Conservation (phyloP, 2,797 vertebrate species). For the Sebastes baramenuke region DNA sequence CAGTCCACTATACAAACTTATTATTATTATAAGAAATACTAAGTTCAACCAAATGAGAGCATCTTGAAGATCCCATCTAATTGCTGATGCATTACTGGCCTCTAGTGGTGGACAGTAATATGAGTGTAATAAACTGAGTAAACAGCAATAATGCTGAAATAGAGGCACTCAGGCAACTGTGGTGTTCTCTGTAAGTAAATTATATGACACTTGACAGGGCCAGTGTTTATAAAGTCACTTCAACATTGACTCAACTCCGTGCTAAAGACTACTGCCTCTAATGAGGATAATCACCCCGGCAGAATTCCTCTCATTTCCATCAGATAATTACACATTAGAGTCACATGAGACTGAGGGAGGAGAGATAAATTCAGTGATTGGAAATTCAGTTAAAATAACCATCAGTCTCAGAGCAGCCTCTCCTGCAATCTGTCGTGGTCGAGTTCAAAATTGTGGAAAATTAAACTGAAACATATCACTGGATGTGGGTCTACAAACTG, state of each 20-base stretch:
- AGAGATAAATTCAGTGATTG: slow-evolving; percentile 13
- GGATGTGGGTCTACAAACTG: neutral
- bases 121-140: slow-evolving; percentile 21
- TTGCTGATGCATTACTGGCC: slow-evolving; percentile 73
- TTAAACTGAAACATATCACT: neutral
- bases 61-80: neutral
- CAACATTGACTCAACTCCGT: slow-evolving; percentile 17
- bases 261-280: slow-evolving; percentile 31
- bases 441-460: neutral
- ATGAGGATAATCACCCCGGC: slow-evolving; percentile 41
- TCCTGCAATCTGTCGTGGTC: neutral
- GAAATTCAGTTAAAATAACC: slow-evolving; percentile 18
- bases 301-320: slow-evolving; percentile 34
- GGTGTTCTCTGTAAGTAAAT: slow-evolving; percentile 40
- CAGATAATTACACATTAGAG: slow-evolving; percentile 45
- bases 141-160: slow-evolving; percentile 27
- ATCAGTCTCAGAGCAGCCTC: neutral
- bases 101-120: slow-evolving; percentile 62
- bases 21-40: slow-evolving; percentile 11
- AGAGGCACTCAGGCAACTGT: slow-evolving; percentile 12
- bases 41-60: slow-evolving; percentile 3
- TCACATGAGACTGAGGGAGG: slow-evolving; percentile 9
- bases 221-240: slow-evolving; percentile 35
- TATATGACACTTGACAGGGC: slow-evolving; percentile 28
- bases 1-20: neutral